Conservation (phyloP, 2,113 vertebrate species). For the Eleginops maclovinus region DNA sequence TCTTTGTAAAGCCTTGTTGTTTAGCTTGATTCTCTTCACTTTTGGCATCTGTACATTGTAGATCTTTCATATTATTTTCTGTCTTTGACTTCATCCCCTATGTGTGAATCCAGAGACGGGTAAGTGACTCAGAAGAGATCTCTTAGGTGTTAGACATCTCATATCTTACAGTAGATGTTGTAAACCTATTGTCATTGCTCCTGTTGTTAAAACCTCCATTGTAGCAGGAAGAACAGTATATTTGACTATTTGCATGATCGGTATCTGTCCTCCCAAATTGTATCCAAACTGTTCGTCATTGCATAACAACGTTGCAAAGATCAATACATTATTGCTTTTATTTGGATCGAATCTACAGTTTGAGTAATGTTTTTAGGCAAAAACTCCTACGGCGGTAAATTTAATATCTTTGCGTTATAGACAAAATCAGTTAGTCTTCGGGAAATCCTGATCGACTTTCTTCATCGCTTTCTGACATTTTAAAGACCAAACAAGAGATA, state of each 20-base stretch:
- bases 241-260: background rate
- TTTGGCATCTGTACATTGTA: slow-evolving; percentile 31
- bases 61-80: slow-evolving; percentile 53
- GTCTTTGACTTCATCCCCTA: slow-evolving; percentile 47
- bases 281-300: slow-evolving; percentile 1
- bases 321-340: too few relatives aligned
- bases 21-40: slow-evolving; percentile 34
- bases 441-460: too few relatives aligned
- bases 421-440: too few relatives aligned
- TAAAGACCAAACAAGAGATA: too few relatives aligned
- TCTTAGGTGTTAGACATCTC: slow-evolving; percentile 8
- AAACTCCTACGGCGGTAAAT: too few relatives aligned
- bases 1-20: slow-evolving; percentile 23
- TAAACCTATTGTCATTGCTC: slow-evolving; percentile 15
- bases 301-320: too few relatives aligned
- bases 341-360: too few relatives aligned
- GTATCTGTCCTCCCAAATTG: background rate
- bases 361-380: too few relatives aligned
- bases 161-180: slow-evolving; percentile 20
- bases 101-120: slow-evolving; percentile 66
- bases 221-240: background rate
- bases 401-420: too few relatives aligned
- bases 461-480: too few relatives aligned
- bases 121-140: slow-evolving; percentile 54
- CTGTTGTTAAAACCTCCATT: background rate